Conservation (phyloP, 2,113 vertebrate genomes). For the Taurulus bubalis region DNA sequence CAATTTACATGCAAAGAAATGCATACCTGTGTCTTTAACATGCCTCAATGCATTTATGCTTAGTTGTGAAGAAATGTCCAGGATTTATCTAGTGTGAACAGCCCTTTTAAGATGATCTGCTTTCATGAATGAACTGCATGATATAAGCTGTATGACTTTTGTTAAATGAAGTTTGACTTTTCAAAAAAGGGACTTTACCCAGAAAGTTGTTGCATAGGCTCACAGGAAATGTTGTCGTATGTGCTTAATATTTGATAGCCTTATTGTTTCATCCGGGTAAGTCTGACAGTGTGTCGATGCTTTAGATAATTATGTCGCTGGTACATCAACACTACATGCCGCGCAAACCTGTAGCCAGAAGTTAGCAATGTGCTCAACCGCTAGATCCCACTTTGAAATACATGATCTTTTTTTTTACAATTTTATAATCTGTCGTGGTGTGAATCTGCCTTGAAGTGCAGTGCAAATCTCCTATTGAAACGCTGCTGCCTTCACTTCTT, state of each 20-base stretch:
- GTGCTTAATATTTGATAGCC: slow-evolving; percentile 55
- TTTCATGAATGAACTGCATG: slow-evolving; percentile 80
- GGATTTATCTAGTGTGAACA: slow-evolving; percentile 32
- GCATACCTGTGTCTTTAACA: slow-evolving; percentile 74
- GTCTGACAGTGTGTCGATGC: slow-evolving; percentile 65
- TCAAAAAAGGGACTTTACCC: slow-evolving; percentile 32
- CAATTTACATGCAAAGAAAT: slow-evolving; percentile 65
- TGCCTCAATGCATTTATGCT: slow-evolving; percentile 68
- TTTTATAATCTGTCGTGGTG: slow-evolving; percentile 68
- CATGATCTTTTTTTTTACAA: slow-evolving; percentile 22
- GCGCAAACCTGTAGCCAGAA: slow-evolving; percentile 64
- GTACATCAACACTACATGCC: slow-evolving; percentile 77
- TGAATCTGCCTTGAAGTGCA: slow-evolving; percentile 78
- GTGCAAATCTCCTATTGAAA: slow-evolving; percentile 82
- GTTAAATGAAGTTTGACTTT: slow-evolving; percentile 44
- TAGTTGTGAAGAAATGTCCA: slow-evolving; percentile 54
- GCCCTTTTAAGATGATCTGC: slow-evolving; percentile 55
- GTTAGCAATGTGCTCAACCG: slow-evolving; percentile 61
- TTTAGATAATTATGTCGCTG: slow-evolving; percentile 51
- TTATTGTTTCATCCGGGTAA: slow-evolving; percentile 67
- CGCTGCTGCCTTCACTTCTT: slow-evolving; percentile 98
- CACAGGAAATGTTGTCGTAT: slow-evolving; percentile 58
- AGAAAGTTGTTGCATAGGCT: slow-evolving; percentile 50
- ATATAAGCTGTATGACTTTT: slow-evolving; percentile 55
- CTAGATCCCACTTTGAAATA: slow-evolving; percentile 54